Base-by-base conservation (phyloP, 2,797 vertebrate genomes). In the Acrossocheilus wenchowensis region DNA sequence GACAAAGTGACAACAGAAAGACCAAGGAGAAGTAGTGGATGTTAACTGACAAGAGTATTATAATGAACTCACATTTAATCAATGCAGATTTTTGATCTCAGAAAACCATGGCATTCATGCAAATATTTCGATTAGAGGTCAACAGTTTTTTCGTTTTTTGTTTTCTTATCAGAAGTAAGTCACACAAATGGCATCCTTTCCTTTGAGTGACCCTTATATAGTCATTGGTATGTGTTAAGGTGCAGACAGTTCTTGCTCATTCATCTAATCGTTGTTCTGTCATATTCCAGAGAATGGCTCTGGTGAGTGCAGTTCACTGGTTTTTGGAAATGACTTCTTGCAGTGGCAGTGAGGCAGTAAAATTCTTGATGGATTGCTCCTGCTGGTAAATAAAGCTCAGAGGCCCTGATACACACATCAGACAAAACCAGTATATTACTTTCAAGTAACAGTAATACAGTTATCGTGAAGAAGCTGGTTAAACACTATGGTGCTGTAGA, bases 1-100 rank as follows among this genome's bases (percentile, higher is more conserved):
- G 83, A 78, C 62, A 90, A 83, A 89, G 88, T 71, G 91, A 89
- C 92, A 92, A 93, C 88, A 89, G 88, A 83, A 74, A 90, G 91
- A 92, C 87, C 92, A 89, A 92, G 91, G 92, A 91, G 88, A 88
- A 92, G 71, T 90, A 88, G 66, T 86, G 91, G 91, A 92, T 92
- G 93, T 93, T 93, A 92, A 92, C 43, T 23, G 30, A 54, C 19
- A 6, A 36, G 17, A 11, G 9, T 30, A 52, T 80, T 45, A 64
- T 23, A n/a, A 60, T 3, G 10, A 41, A 45, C 21, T 43, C 14
- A 5, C 4, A 60, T 79, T 50, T 79, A 79, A 30, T 12, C 54
- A 10, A 66, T 57, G 52, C 12, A 73, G 12, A 73, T 73, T 26
- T 14, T 2, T 6, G 14, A 64, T 30, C 6, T 30, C 12, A 64